phyloP scores from a whole-genome alignment of 2,888 invertebrate genomes.

The Apamea anceps region DNA sequence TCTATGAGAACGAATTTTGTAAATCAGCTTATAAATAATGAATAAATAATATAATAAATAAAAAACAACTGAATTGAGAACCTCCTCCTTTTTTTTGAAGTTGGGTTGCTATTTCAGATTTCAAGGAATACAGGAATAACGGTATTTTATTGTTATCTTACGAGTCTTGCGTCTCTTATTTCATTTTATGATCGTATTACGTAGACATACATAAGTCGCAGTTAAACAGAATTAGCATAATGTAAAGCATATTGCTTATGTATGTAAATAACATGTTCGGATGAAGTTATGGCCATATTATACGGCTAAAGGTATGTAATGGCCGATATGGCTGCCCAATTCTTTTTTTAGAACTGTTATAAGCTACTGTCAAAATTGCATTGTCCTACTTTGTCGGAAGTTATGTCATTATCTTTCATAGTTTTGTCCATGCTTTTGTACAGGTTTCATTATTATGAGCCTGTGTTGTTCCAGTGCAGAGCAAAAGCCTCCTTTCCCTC shows the following conservation, averaged over 20 bases:
- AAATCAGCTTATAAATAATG: no score
- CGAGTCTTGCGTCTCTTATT: constrained; percentile 16
- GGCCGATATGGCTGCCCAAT: constrained; percentile 19
- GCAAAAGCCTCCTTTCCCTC: no score
- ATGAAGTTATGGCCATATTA: constrained; percentile 27
- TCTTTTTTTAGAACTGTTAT: constrained; percentile 6
- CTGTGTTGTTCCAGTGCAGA: no score
- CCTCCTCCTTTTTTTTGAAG: no score
- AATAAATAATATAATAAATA: no score
- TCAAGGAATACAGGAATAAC: not conserved
- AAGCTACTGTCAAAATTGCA: constrained; percentile 10
- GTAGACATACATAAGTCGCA: constrained; percentile 14
- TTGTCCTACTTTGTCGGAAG: constrained; percentile 26
- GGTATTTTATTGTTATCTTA: constrained; percentile 7
- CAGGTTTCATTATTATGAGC: not conserved
- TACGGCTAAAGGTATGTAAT: constrained; percentile 21
- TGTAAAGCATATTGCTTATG: constrained; percentile 24
- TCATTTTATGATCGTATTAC: constrained; percentile 35
- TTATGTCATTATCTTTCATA: constrained; percentile 5
- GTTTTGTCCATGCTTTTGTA: not conserved
- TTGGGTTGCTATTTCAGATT: no score
- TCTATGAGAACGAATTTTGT: no score
- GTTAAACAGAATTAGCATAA: constrained; percentile 26
- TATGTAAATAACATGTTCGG: constrained; percentile 50
- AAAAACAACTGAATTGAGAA: no score